A percentile compares a stretch with the other conserved stretches of the same genome.
Evolutionary conservation across 2,113 vertebrate species (phyloP).

Genomic region (Tichodroma muraria): DNA sequence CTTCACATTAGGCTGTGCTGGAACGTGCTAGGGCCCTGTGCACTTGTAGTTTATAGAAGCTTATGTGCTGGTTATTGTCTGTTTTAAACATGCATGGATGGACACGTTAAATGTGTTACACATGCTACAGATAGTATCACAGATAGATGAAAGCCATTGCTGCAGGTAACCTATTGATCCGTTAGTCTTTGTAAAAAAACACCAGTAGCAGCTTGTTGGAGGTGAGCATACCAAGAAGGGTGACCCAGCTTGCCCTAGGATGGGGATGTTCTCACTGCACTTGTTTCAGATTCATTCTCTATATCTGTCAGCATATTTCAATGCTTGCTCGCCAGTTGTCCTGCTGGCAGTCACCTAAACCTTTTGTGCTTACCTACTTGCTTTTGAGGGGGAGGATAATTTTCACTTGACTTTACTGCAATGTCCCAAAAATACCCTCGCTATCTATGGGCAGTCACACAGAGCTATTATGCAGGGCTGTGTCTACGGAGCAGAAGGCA

Average conservation of each 20-base stretch:
- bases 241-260: neutral
- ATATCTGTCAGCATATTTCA: neutral
- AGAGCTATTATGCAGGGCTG: neutral
- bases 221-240: neutral
- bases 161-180: neutral
- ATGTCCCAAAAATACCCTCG: neutral
- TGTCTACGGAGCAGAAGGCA: neutral
- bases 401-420: neutral
- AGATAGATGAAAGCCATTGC: neutral
- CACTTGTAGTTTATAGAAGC: neutral
- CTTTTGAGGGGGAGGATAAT: neutral
- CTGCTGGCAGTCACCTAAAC: neutral
- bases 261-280: neutral
- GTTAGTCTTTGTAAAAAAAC: neutral
- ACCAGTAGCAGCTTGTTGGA: neutral
- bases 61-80: neutral
- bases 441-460: fast-evolving
- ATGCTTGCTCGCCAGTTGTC: neutral
- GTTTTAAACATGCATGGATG: neutral
- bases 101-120: neutral
- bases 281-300: neutral
- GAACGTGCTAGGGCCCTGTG: neutral
- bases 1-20: neutral
- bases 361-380: neutral
- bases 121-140: neutral